phyloP scores from a whole-genome alignment of 1,140 invertebrate genomes.

The Zaprionus tsacasi region DNA sequence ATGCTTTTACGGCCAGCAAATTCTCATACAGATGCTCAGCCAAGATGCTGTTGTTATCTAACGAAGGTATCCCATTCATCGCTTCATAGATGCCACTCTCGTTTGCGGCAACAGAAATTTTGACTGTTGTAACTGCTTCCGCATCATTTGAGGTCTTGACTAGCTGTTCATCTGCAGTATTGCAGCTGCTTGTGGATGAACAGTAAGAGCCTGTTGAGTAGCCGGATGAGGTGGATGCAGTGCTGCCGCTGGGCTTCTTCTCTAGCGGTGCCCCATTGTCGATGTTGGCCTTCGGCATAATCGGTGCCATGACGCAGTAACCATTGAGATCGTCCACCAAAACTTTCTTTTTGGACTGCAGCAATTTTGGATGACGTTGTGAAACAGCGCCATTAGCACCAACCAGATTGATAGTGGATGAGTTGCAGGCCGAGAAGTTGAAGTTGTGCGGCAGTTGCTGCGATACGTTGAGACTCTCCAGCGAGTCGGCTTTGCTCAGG shows the following conservation, averaged over 20 bases:
- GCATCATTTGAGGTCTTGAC: constrained; percentile 2
- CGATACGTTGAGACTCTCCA: constrained; percentile 76
- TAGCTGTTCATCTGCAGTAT: constrained; percentile 56
- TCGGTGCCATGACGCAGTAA: constrained; percentile 83
- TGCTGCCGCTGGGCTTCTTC: constrained; percentile 56
- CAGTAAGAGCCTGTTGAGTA: constrained; percentile 75
- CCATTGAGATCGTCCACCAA: constrained; percentile 76
- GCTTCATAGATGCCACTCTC: constrained; percentile 74
- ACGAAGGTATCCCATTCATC: constrained; percentile 54
- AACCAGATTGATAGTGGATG: constrained; percentile 79
- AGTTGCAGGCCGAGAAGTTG: constrained; percentile 78
- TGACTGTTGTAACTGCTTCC: not conserved
- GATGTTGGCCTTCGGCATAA: constrained; percentile 47
- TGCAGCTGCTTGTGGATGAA: constrained; percentile 72
- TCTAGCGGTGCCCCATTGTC: constrained; percentile 10
- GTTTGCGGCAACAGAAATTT: constrained; percentile 24
- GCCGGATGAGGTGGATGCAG: constrained; percentile 74
- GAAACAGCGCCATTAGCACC: constrained; percentile 71
- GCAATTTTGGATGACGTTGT: constrained; percentile 15
- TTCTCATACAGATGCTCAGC: constrained; percentile 79
- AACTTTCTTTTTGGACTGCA: constrained; percentile 62
- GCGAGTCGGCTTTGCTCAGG: constrained; percentile 54
- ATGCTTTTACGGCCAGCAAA: constrained; percentile 70
- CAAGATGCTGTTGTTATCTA: constrained; percentile 56
- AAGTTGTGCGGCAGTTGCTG: constrained; percentile 76